Evolutionary conservation across 2,797 vertebrate genomes (phyloP).

Genomic region (Aulostomus chinensis): DNA sequence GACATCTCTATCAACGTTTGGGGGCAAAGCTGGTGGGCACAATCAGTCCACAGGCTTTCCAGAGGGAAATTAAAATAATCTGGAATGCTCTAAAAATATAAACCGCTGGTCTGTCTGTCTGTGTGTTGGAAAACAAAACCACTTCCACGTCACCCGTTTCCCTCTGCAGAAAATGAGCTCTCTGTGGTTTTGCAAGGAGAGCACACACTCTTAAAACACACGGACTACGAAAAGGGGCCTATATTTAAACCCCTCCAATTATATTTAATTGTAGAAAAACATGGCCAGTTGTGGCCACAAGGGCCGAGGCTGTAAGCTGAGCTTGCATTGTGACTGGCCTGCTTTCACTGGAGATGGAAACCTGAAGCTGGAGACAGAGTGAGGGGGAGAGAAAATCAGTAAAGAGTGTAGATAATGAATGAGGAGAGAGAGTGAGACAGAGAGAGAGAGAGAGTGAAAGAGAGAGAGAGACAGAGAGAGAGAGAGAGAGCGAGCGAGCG

Average conservation of each 20-base stretch:
- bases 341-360: slow-evolving; percentile 58
- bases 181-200: slow-evolving; percentile 61
- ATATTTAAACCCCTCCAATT: slow-evolving; percentile 77
- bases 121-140: slow-evolving; percentile 61
- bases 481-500: slow-evolving; percentile 15
- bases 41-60: slow-evolving; percentile 45
- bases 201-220: slow-evolving; percentile 60
- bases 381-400: background rate
- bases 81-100: slow-evolving; percentile 57
- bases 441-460: slow-evolving; percentile 39
- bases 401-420: slow-evolving; percentile 51
- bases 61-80: slow-evolving; percentile 47
- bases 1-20: slow-evolving; percentile 45
- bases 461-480: slow-evolving; percentile 19
- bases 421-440: slow-evolving; percentile 41
- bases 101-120: slow-evolving; percentile 27
- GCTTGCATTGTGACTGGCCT: slow-evolving; percentile 48
- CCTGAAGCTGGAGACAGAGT: slow-evolving; percentile 40
- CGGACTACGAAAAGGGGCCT: slow-evolving; percentile 59
- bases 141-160: slow-evolving; percentile 57
- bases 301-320: slow-evolving; percentile 47
- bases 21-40: slow-evolving; percentile 44
- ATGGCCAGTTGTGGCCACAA: slow-evolving; percentile 48
- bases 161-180: slow-evolving; percentile 33
- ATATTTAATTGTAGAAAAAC: slow-evolving; percentile 78